Conservation (phyloP, 2,888 invertebrate species). For the Acanthosepion esculentum region DNA sequence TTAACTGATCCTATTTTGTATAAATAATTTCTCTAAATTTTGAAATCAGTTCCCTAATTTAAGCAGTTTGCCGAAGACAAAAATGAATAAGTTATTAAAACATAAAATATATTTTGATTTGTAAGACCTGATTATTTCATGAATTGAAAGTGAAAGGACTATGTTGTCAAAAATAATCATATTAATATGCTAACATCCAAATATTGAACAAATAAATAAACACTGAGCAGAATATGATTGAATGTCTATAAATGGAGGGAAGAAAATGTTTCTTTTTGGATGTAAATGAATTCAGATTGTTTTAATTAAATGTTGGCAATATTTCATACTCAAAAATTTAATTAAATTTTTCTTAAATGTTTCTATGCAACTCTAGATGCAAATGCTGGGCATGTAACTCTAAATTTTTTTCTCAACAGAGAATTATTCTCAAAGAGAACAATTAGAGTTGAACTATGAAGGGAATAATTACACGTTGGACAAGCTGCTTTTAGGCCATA, state of each 20-base stretch:
- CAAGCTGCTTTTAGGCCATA: too few relatives aligned
- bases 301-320: background rate
- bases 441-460: too few relatives aligned
- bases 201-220: background rate
- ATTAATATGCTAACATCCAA: conserved; percentile 2
- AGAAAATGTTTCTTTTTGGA: background rate
- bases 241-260: background rate
- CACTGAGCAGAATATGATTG: background rate
- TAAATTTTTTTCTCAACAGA: background rate
- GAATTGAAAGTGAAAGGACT: too few relatives aligned
- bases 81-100: too few relatives aligned
- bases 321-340: background rate
- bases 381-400: background rate
- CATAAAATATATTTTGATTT: too few relatives aligned
- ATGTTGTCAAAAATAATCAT: background rate
- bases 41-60: too few relatives aligned
- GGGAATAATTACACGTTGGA: too few relatives aligned
- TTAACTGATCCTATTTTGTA: too few relatives aligned
- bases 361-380: background rate
- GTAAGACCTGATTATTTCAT: too few relatives aligned
- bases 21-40: too few relatives aligned
- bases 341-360: background rate
- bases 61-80: too few relatives aligned
- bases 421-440: too few relatives aligned
- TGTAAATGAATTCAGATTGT: background rate